phyloP scores from a whole-genome alignment of 1,140 invertebrate genomes.

The Lineus longissimus region DNA sequence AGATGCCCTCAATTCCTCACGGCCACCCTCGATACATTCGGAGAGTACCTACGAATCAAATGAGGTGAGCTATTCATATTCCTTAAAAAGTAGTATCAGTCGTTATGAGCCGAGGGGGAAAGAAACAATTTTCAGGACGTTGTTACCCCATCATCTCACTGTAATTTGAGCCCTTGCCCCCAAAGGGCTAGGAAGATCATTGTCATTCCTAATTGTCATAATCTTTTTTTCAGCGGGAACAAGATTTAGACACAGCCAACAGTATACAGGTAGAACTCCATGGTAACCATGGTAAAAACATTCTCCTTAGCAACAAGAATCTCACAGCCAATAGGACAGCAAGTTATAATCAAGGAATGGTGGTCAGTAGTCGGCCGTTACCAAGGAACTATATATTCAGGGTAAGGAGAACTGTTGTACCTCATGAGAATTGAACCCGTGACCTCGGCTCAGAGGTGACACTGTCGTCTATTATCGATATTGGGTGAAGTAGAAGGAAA shows the following conservation, averaged over 20 bases:
- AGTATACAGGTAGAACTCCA: constrained; percentile 42
- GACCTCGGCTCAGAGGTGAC: no score
- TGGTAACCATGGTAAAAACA: constrained; percentile 68
- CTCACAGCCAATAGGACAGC: constrained; percentile 63
- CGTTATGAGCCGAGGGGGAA: no score
- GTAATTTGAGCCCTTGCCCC: no score
- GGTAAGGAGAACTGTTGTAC: constrained; percentile 34
- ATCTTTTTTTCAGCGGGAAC: constrained; percentile 27
- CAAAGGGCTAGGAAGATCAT: no score
- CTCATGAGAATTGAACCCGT: no score
- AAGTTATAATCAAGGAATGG: constrained; percentile 74
- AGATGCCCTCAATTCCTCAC: constrained; percentile 17
- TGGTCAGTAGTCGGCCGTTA: constrained; percentile 62
- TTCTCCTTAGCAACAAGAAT: constrained; percentile 62
- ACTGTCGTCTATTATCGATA: no score
- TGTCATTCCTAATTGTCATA: no score
- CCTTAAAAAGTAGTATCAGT: no score
- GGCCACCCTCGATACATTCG: constrained; percentile 6
- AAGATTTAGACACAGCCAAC: constrained; percentile 35
- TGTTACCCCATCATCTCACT: no score
- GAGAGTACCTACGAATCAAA: not conserved
- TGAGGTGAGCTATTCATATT: constrained; percentile 2
- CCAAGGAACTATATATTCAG: constrained; percentile 62
- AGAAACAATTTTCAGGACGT: no score
- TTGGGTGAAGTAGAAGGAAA: no score